phyloP scores from a whole-genome alignment of 2,888 invertebrate genomes.

The Lamellibrachia satsuma region DNA sequence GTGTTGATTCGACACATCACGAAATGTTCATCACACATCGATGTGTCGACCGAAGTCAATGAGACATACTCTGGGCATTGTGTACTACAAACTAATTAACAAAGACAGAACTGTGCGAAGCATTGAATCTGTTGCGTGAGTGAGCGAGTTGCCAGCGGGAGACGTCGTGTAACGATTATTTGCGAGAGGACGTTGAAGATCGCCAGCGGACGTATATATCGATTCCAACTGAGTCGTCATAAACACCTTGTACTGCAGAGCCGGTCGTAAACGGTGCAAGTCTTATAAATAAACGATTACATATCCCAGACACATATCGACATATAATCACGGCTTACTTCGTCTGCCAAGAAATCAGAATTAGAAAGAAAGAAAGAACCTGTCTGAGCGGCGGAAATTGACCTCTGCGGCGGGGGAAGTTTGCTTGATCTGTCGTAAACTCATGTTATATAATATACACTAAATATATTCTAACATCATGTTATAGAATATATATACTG shows the following conservation, averaged over 20 bases:
- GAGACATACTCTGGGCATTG: neutral
- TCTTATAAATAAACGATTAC: neutral
- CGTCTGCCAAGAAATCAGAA: neutral
- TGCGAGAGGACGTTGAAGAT: no score
- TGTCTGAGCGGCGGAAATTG: neutral
- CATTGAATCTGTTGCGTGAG: neutral
- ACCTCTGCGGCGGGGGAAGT: neutral
- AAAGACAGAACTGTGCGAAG: neutral
- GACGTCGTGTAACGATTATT: no score
- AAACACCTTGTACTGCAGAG: neutral
- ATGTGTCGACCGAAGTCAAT: neutral
- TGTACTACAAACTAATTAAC: neutral
- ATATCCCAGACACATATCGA: neutral
- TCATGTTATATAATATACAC: no score
- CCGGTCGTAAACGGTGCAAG: neutral
- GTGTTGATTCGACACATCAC: neutral
- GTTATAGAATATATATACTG: no score
- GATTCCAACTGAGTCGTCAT: neutral
- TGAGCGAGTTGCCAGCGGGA: neutral
- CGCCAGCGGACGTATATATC: no score
- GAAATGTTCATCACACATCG: neutral
- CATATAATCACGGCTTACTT: neutral
- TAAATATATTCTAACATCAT: no score
- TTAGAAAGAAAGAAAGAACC: neutral
- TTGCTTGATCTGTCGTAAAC: no score